Evolutionary conservation across 2,797 vertebrate genomes (phyloP), one percentile per base, ranked within the genome.

Genomic region (Atherinosoma microstoma): DNA sequence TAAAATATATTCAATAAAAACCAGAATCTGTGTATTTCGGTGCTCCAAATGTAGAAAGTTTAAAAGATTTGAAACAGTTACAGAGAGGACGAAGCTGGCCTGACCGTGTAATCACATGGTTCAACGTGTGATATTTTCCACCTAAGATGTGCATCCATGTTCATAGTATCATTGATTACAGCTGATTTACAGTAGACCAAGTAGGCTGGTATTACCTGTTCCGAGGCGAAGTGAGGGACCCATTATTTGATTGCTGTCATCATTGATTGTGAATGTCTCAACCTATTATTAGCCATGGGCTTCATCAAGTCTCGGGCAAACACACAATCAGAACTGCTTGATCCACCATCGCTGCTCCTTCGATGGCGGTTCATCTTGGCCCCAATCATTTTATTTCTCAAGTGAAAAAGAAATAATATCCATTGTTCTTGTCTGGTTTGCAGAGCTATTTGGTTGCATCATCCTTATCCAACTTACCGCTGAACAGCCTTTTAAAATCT

Each of bases 211-310:
- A 70, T 75, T 59, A 82, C 64, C 30, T 76, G 51, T 10, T 42
- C 49, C 32, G 27, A 62, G 58, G 68, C 63, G 64, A 76, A 75
- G 73, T 67, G n/a, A 76, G 90, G 89, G 89, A 95, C 90, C 93
- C 89, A 66, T 79, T 84, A 68, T 63, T 40, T 87, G 78, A 89
- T 81, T 63, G 76, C 79, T 93, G 90, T 94, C 94, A 95, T 95
- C 94, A 90, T 87, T 95, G 93, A 87, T 84, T 86, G 87, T 75
- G 67, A 84, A 76, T 2, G 42, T 60, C 72, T 75, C 67, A 70
- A 74, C 66, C 72, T 65, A 2, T 78, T 80, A 83, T 84, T 87
- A 85, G 69, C 76, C 69, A 81, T 42, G 36, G 79, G 75, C 64
- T 73, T 80, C 82, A 81, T 87, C 87, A 80, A 63, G 62, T 78